Evolutionary conservation across 2,888 invertebrate species (phyloP), one percentile per base, ranked within the genome.

Genomic region (Gnatocerus cornutus): DNA sequence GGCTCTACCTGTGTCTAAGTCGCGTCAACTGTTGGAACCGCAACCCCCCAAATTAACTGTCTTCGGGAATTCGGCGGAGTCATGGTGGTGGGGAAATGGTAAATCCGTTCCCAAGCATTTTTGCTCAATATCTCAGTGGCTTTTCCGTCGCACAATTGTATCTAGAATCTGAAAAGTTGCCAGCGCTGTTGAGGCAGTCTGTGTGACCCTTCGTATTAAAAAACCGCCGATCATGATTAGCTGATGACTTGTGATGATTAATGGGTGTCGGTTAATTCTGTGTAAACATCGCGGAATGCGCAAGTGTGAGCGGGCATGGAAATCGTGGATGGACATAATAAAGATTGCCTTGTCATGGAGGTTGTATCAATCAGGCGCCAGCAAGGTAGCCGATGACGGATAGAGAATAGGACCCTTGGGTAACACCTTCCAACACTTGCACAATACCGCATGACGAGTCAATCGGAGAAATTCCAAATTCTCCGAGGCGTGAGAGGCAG

Each of bases 1-100:
- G 21, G 43, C n/a, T 75, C 76, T 76, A 77, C 77, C 77, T 77
- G 21, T 71, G 48, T 70, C 65, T 68, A 58, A 62, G 59, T 72
- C 73, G 73, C 76, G 76, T 77, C 76, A 76, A 77, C 74, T 74
- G 75, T 74, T 73, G 37, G n/a, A 61, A 45, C 50, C 64, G 64
- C 50, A 58, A 39, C 64, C 45, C 46, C 59, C 53, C 39, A 59
- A 73, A 69, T 68, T 68, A 68, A 68, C 68, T 62, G 62, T 68
- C 68, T 37, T 68, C 59, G 30, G 52, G 55, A 29, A 46, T 50
- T 59, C 37, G 46, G 68, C 68, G 33, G 4, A 37, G 52, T 68
- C 68, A 68, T 68, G 52, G 53, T 53, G 5, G 48, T 41, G 41
- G 6, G 1, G 2, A 5, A 12, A 41, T 41, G 41, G 41, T n/a